Base-by-base conservation (phyloP, 2,113 vertebrate genomes). In the Scomber scombrus region DNA sequence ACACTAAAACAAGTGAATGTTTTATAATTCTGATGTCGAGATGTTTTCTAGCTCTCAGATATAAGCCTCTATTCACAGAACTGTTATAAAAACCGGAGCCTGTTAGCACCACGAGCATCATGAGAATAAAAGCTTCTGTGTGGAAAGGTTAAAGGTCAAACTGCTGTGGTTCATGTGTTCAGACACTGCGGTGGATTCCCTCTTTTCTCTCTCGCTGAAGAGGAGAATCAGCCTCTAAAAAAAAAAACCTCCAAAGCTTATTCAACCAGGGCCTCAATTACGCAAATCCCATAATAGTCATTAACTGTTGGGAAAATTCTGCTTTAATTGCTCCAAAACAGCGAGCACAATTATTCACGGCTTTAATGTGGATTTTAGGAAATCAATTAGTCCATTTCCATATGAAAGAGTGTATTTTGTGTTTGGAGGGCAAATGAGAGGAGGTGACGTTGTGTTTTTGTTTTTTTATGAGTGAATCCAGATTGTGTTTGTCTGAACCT, bases 211-310 rank as follows among this genome's bases (percentile, higher is more conserved):
- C 73, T 74, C 11, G 2, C 34, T 1, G 43, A 78, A 58, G 26
- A 85, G 50, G 23, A 71, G 52, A 76, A 86, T 78, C 71, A 69
- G 61, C 60, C 70, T 67, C 45, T 4, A 2, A 54, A 68, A 73
- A 75, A 78, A 49, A 46, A 63, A 73, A 57, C 43, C 0, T 82
- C 68, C 75, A 81, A 86, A 84, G 88, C 88, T 92, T 86, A 87
- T 90, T 92, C 89, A 88, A 90, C 85, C 80, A 47, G 86, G 82
- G 81, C 88, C 90, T 92, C 88, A 91, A 93, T 94, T 91, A 92
- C 78, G 83, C 89, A 90, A 93, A 93, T 92, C 88, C 83, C 92
- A 91, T 91, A 89, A 92, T 90, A 93, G 91, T 91, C 84, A 89
- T 92, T 90, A 87, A 88, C 91, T 84, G 86, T 91, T 77, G 84